Evolutionary conservation across 2,888 invertebrate species (phyloP).

Genomic region (Cosmia trapezina): DNA sequence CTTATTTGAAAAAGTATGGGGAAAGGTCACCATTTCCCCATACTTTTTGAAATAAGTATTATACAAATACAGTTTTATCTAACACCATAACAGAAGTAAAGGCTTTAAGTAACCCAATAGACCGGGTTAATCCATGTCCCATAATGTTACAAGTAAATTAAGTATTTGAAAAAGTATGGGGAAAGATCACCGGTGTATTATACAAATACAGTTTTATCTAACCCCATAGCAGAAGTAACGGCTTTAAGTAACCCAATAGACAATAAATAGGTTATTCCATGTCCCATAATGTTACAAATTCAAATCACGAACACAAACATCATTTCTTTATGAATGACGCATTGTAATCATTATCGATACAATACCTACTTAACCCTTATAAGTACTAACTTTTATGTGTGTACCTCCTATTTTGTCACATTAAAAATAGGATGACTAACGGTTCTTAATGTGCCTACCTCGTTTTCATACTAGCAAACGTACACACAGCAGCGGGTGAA

Average conservation of each 20-base stretch:
- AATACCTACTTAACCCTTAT: slow-evolving; percentile 11
- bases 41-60: no score
- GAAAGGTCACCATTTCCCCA: no score
- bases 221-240: not conserved
- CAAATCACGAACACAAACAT: slow-evolving; percentile 27
- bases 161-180: no score
- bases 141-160: not conserved
- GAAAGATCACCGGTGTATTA: no score
- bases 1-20: no score
- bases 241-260: not conserved
- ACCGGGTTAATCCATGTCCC: not conserved
- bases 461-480: not conserved
- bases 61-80: no score
- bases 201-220: no score
- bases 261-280: not conserved
- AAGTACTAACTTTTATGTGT: not conserved
- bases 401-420: slow-evolving; percentile 18
- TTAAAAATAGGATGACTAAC: slow-evolving; percentile 12
- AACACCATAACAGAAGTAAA: not conserved
- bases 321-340: slow-evolving; percentile 34
- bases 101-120: not conserved
- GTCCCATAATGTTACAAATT: not conserved
- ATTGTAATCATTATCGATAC: slow-evolving; percentile 25
- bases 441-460: not conserved
- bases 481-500: no score